Base-by-base conservation (phyloP, 2,113 vertebrate genomes). In the Baryphthengus martii region DNA sequence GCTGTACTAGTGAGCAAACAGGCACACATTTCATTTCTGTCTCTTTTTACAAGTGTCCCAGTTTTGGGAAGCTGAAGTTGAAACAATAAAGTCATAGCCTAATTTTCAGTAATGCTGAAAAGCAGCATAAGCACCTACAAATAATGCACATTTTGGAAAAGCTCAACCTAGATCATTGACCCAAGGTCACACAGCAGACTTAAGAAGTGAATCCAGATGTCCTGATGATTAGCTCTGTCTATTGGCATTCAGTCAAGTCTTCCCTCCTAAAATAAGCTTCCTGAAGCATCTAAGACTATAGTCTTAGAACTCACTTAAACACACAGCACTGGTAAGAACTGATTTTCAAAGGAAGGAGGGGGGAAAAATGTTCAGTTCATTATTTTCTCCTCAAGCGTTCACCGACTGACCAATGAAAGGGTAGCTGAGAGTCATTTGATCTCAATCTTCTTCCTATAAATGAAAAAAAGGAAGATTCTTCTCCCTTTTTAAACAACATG, bases 201-300 rank as follows among this genome's bases (percentile, higher is more conserved):
- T 96, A 94, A 97, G 93, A 90, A 93, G 83, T 90, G 93, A 96
- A 95, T 93, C 90, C 95, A 95, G 93, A 96, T 96, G 92, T 94
- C 94, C 66, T 5, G 18, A 91, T 61, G 86, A 97, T 95, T 92
- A 96, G 88, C 85, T 62, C 55, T 16, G 90, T 94, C 95, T 96
- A 20, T 4, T 96, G 95, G 95, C 95, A 88, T 63, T 86, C 78
- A 85, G 79, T 95, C 95, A 95, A 96, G 72, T 37, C 90, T 85
- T 93, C 44, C 62, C 76, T 96, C 92, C 93, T 95, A 92, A 94
- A 96, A 93, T 86, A 95, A 97, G 83, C 95, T 96, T 91, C 92
- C 90, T 87, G 90, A 87, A 90, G 83, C 84, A 96, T 87, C 58
- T 96, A 77, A 96, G 83, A 72, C 88, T 78, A 28, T 7, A 61